Evolutionary conservation across 2,797 vertebrate species (phyloP), one percentile per base, ranked within the genome.

Genomic region (Micropoecilia bifurca): DNA sequence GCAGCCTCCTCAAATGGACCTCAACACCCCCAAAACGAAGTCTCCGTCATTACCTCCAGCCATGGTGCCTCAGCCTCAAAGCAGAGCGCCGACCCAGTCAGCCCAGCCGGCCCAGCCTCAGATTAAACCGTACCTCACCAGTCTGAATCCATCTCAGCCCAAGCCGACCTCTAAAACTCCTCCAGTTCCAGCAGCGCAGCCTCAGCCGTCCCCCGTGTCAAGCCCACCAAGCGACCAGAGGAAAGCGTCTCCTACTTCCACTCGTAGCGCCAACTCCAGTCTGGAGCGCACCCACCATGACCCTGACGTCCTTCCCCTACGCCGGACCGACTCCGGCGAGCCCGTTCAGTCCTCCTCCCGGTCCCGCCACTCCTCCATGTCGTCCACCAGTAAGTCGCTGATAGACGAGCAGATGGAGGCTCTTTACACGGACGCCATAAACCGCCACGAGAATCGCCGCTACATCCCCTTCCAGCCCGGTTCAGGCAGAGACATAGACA

Each of bases 401-500:
- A 83, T 92, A 2, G 98, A 98, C 6, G 98, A 99, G 4, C 96
- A 97, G 48, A 96, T 98, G 75, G 97, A 97, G 0, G 95, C 97
- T 30, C 96, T 99, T 68, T 98, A 97, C 0, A 96, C 96, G 0
- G 98, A 99, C 84, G 96, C 95, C 0, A 98, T 99, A 68, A 99
- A 99, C 85, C 96, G 99, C 0, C 99, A 99, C 0, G 96, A 98
- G 80, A 99, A 99, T 84, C 95, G 99, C 22, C 96, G 99, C 53
- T 99, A 99, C 77, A 98, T 99, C 73, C 99, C 98, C 0, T 99
- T 99, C 93, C 73, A 95, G 68, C 96, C 99, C 0, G 99, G 99
- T 68, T 99, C 99, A 0, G 98, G 99, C 25, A 95, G 99, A 75
- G 98, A 98, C 87, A 99, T 99, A 2, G 98, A 99, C 90, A 99